Base-by-base conservation (phyloP, 2,113 vertebrate genomes). In the Ancistrus triradiatus region DNA sequence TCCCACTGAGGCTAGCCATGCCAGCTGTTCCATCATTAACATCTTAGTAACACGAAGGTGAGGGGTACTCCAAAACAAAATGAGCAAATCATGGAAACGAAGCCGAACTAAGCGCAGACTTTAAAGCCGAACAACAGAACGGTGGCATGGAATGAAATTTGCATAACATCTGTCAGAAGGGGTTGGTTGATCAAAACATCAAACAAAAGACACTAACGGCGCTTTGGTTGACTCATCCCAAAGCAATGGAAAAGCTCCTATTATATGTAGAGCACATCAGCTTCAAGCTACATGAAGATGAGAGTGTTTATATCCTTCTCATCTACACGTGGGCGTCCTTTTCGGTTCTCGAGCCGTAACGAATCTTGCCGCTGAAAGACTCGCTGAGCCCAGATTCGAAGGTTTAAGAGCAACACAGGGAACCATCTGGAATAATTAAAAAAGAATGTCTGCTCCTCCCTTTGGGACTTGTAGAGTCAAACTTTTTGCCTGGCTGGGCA, bases 1-100 rank as follows among this genome's bases (percentile, higher is more conserved):
- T 75, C 67, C 71, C 44, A 66, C 71, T 19, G 67, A 81, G 70
- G 75, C 59, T 57, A 48, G 51, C 33, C 49, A 42, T 33, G 43
- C 68, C 84, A 86, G 84, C 82, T 85, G 81, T 81, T 81, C 77
- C 51, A 68, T 69, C 63, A 77, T 82, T 80, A 80, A 82, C 71
- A 53, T 55, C 21, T 19, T 62, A 74, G 74, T 67, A 72, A 72
- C 56, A 72, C 70, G 31, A 69, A 63, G 51, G 69, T 52, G 2
- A 31, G 63, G 72, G 72, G 70, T 74, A 63, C 46, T 70, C 63
- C 47, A 7, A 10, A 25, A 67, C 48, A 68, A 69, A 61, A 62
- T 17, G 40, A 70, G 6, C 28, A 15, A 22, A 28, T 25, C 19
- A 38, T 28, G 33, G 28, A 55, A 56, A 66, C 15, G 5, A 17